These are phyloP conservation scores for Lepidostoma basale DNA, from an alignment of 1,140 invertebrate genomes.

Conservation along the genomic window DNA sequence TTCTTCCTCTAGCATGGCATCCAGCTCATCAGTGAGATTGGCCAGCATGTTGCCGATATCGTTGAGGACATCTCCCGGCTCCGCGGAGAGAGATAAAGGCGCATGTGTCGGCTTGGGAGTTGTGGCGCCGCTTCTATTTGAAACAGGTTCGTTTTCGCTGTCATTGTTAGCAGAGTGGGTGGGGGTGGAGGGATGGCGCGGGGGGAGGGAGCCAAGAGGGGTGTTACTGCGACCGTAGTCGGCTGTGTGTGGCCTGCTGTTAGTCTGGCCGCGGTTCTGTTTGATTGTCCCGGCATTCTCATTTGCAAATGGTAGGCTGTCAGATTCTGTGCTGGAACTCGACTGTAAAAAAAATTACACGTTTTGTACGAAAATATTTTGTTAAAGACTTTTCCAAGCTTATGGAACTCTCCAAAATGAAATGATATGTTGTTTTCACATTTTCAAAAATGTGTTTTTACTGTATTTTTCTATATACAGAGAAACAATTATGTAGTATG, in stretches of 20 bases:
- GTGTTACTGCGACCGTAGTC: conserved; percentile 56
- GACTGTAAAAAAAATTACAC: conserved; percentile 76
- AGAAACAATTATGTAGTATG: no score
- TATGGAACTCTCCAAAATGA: no score
- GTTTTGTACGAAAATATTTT: no score
- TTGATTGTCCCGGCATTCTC: conserved; percentile 98
- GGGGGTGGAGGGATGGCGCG: conserved; percentile 48
- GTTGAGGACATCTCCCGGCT: conserved; percentile 89
- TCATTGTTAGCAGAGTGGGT: conserved; percentile 52
- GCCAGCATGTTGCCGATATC: conserved; percentile 97
- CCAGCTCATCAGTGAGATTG: conserved; percentile 90
- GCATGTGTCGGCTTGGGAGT: conserved; percentile 48
- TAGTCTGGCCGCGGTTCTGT: conserved; percentile 59
- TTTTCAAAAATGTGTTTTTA: no score
- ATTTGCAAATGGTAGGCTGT: conserved; percentile 97
- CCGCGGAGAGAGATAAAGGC: conserved; percentile 51
- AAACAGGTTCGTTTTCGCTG: conserved; percentile 40
- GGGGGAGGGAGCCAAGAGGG: conserved; percentile 50
- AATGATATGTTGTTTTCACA: no score
- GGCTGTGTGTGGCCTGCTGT: conserved; percentile 57
- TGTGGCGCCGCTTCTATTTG: conserved; percentile 49
- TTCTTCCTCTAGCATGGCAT: conserved; percentile 93
- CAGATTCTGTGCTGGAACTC: conserved; percentile 93
- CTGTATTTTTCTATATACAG: no score
- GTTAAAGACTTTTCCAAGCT: no score